Conservation (phyloP, 2,888 invertebrate species). For the Sceliomorpha sp. region DNA sequence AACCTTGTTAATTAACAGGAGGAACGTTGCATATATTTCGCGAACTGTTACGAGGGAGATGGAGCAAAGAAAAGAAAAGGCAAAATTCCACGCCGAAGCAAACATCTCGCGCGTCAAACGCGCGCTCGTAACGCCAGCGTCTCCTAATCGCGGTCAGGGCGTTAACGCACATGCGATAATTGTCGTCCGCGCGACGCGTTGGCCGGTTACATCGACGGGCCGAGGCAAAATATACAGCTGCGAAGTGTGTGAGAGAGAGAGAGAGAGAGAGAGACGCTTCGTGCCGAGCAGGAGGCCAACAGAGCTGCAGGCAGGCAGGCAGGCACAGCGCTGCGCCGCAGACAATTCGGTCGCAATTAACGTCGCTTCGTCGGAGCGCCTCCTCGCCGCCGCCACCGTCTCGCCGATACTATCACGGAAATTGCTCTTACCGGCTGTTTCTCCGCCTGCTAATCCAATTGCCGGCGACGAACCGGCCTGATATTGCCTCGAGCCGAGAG, state of each 20-base stretch:
- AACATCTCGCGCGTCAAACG: not conserved
- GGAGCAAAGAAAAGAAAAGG: too few relatives aligned
- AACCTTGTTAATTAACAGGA: too few relatives aligned
- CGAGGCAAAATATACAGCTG: too few relatives aligned
- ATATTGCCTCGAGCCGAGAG: slow-evolving; percentile 8
- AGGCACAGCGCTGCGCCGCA: slow-evolving; percentile 21
- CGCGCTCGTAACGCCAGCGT: slow-evolving; percentile 3
- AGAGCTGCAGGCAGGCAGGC: slow-evolving; percentile 12
- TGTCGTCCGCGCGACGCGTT: slow-evolving; percentile 24
- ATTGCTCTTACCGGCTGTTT: slow-evolving; percentile 36
- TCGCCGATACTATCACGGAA: slow-evolving; percentile 40
- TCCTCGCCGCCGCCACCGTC: slow-evolving; percentile 18
- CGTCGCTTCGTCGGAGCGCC: slow-evolving; percentile 18
- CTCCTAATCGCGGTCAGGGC: slow-evolving; percentile 32
- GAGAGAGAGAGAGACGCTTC: too few relatives aligned
- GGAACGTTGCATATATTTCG: too few relatives aligned
- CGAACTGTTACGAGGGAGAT: too few relatives aligned
- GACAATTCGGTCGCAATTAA: slow-evolving; percentile 55
- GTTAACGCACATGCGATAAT: slow-evolving; percentile 46
- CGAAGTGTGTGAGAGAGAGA: too few relatives aligned
- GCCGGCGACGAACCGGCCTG: slow-evolving; percentile 17
- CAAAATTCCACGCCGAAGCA: too few relatives aligned
- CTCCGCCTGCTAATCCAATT: slow-evolving; percentile 33
- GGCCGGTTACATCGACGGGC: too few relatives aligned
- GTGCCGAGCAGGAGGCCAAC: too few relatives aligned